A percentile compares a stretch with the other conserved stretches of the same genome.
Evolutionary conservation across 2,113 vertebrate genomes (phyloP).

Genomic region (Galeopterus variegatus): DNA sequence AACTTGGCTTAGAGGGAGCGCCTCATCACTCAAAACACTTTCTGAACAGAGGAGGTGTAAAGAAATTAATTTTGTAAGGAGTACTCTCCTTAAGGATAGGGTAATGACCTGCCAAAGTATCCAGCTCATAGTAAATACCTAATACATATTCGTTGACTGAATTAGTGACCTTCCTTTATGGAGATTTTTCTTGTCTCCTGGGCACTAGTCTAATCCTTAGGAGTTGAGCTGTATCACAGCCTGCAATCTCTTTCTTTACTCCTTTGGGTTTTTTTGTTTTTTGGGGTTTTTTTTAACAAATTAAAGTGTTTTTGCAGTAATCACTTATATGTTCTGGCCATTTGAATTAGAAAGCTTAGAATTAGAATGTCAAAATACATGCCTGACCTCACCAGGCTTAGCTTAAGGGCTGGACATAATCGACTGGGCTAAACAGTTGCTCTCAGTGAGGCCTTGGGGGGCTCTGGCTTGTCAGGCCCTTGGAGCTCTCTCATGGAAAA

Average conservation of each 20-base stretch:
- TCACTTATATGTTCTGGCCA: not conserved
- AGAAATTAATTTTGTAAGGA: constrained; percentile 24
- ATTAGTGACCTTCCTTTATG: not conserved
- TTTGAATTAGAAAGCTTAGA: not conserved
- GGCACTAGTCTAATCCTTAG: not conserved
- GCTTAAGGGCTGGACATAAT: not conserved
- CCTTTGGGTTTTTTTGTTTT: not conserved
- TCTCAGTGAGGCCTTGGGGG: not conserved
- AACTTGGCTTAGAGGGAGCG: not conserved
- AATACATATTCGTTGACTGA: not conserved
- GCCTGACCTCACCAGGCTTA: not conserved
- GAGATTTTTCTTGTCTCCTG: not conserved
- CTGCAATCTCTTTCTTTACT: not conserved
- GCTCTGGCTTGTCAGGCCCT: not conserved
- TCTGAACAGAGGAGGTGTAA: not conserved
- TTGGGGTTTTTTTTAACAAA: not conserved
- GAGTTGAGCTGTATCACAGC: not conserved
- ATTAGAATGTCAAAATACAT: constrained; percentile 8
- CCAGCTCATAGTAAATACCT: not conserved
- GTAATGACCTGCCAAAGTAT: not conserved
- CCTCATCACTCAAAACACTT: not conserved
- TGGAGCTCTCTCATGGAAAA: not conserved
- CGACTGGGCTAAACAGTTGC: not conserved
- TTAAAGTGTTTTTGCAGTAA: not conserved
- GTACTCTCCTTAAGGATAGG: not conserved